Base-by-base conservation (phyloP, 2,888 invertebrate species). In the Lapara coniferarum region DNA sequence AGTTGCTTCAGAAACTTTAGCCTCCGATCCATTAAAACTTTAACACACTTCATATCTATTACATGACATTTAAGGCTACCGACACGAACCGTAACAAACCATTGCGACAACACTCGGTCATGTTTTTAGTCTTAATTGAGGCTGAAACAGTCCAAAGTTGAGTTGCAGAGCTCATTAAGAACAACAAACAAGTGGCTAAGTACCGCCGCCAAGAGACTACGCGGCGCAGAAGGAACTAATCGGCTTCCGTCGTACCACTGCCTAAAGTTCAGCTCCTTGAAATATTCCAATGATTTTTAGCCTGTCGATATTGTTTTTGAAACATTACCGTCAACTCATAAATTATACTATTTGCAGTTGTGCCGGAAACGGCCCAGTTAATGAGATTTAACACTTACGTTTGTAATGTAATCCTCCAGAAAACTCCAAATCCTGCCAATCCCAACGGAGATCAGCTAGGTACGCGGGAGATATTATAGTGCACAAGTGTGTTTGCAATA, bases 71-170 rank as follows among this genome's bases (percentile, higher is more conserved):
- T 56, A 56, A 59, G 19, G 19, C 13, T 37, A 73, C 75, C 72
- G 73, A 73, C 73, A 75, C 74, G 71, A 75, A 78, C 74, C 70
- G 73, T 78, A 78, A 76, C 81, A 80, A 83, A 81, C 78, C 82
- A 78, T 78, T 78, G 80, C 83, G 84, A 84, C 85, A 82, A 85
- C 84, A 87, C 86, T 88, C 83, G 88, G 89, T 87, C 89, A 89
- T 91, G 92, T 90, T 90, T 88, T 88, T 86, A 86, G 91, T 86
- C 88, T 90, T 93, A 92, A 93, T 92, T 92, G 91, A 91, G 89
- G 87, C 89, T 86, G 85, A 85, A 89, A 89, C 90, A 89, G 86
- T 81, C 87, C 87, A 79, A 89, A 92, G 86, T 92, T 89, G 89
- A 89, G 89, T 91, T 88, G 85, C 89, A 83, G 78, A 88, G 89